Conservation (phyloP, 1,140 invertebrate genomes). For the Popillia japonica region DNA sequence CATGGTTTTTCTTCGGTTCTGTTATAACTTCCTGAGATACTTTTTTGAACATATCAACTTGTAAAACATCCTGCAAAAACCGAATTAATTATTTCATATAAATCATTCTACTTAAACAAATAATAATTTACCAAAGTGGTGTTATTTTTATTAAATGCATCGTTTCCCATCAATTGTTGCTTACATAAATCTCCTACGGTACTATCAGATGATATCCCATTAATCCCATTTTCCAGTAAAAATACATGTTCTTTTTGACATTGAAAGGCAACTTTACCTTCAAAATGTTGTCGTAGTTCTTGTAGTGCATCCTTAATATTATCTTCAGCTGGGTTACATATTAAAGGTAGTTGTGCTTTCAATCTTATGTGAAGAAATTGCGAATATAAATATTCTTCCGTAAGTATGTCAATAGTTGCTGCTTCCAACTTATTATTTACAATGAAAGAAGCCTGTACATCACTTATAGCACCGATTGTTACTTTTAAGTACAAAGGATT, state of each 20-base stretch:
- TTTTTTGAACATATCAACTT: slow-evolving; percentile 62
- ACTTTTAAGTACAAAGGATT: slow-evolving; percentile 74
- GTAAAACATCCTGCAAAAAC: slow-evolving; percentile 57
- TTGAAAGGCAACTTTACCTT: slow-evolving; percentile 72
- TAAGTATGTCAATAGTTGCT: slow-evolving; percentile 69
- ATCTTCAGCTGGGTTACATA: slow-evolving; percentile 64
- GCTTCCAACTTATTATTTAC: slow-evolving; percentile 75
- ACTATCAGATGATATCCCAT: slow-evolving; percentile 63
- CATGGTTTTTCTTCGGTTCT: slow-evolving; percentile 51
- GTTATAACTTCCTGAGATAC: slow-evolving; percentile 47
- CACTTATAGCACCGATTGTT: slow-evolving; percentile 59
- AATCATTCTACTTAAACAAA: background rate
- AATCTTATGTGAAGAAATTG: slow-evolving; percentile 74
- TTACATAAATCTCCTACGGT: slow-evolving; percentile 67
- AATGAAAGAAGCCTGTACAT: slow-evolving; percentile 71
- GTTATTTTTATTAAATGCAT: slow-evolving; percentile 61
- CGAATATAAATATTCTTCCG: slow-evolving; percentile 68
- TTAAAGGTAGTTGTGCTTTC: slow-evolving; percentile 65
- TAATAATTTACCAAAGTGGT: slow-evolving; percentile 45
- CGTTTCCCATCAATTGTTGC: slow-evolving; percentile 52
- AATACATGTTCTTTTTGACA: slow-evolving; percentile 68
- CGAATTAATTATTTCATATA: background rate
- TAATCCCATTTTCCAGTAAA: slow-evolving; percentile 66
- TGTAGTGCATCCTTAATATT: slow-evolving; percentile 63
- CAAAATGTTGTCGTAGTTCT: slow-evolving; percentile 66